Evolutionary conservation across 2,888 invertebrate species (phyloP).

Genomic region (Entomobrya multifasciata): DNA sequence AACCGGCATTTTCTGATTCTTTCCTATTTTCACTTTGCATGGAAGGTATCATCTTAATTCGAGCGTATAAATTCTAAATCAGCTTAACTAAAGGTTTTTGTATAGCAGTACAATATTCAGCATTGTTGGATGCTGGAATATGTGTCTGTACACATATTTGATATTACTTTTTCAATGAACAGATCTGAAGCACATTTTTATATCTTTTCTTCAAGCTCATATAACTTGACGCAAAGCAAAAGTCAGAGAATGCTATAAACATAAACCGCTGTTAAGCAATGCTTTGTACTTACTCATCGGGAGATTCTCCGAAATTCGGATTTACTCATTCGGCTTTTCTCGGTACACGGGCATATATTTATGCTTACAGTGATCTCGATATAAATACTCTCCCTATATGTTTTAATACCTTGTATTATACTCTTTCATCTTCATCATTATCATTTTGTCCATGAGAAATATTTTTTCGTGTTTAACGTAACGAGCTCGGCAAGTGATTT

Average conservation of each 20-base stretch:
- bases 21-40: no score
- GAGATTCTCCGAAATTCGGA: slow-evolving; percentile 55
- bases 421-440: slow-evolving; percentile 34
- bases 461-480: slow-evolving; percentile 33
- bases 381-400: neutral
- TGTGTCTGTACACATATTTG: no score
- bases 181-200: neutral
- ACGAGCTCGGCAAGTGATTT: no score
- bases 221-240: slow-evolving; percentile 22
- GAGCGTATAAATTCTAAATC: no score
- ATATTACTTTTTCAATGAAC: no score
- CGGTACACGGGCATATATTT: slow-evolving; percentile 31
- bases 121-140: no score
- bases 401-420: slow-evolving; percentile 10
- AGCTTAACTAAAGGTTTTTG: no score
- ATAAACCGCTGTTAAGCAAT: slow-evolving; percentile 39
- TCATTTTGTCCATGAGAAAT: neutral
- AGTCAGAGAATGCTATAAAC: slow-evolving; percentile 15
- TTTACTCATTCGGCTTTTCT: slow-evolving; percentile 56
- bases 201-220: neutral
- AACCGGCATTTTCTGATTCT: no score
- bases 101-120: no score
- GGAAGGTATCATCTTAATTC: no score
- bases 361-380: no score
- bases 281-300: slow-evolving; percentile 47